Base-by-base conservation (phyloP, 23 tunicate species). In the Oikopleura dioica region DNA sequence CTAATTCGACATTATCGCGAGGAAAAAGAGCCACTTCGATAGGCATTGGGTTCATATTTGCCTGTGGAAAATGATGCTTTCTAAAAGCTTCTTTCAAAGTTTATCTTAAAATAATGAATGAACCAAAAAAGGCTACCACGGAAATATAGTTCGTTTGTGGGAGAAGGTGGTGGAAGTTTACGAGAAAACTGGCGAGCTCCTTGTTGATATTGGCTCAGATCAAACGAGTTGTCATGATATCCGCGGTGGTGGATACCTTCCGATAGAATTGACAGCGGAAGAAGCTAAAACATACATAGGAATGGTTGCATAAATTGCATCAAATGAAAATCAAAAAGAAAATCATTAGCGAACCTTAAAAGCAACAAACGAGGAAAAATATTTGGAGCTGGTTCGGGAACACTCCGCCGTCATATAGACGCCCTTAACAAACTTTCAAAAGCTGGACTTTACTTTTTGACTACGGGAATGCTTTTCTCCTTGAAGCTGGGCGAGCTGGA, bases 381-480 rank as follows among this genome's bases (percentile, higher is more conserved):
- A 12, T 31, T 2, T 16, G 33, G 26, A 23, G n/a, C 16, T 12
- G 26, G 72, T 63, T 23, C 72, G 33, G 26, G 72, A 63, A 89
- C 92, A 0, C 82, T 91, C 16, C 68, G 77, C 23, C 78, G 97
- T 0, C 97, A 91, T 50, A 87, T 85, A 0, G 55, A 68, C 0
- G 97, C 97, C 16, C 80, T 91, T 12, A 91, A 85, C 81, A 80
- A 77, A 31, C 80, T 91, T 4, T 51, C 92, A 0, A 58, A 67
- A 5, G 97, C 81, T 32, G 97, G 97, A 26, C 78, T 91, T 82
- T 77, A 81, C 79, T 91, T 91, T 77, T 91, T 89, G 97, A 91
- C 78, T 91, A 91, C 37, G 97, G 97, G 1, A 91, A 91, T 67
- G 97, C 97, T 1, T 91, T 91, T 50, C 37, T 91, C 37, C 80